phyloP scores from a whole-genome alignment of 2,113 vertebrate species.

The Nothocercus julius region DNA sequence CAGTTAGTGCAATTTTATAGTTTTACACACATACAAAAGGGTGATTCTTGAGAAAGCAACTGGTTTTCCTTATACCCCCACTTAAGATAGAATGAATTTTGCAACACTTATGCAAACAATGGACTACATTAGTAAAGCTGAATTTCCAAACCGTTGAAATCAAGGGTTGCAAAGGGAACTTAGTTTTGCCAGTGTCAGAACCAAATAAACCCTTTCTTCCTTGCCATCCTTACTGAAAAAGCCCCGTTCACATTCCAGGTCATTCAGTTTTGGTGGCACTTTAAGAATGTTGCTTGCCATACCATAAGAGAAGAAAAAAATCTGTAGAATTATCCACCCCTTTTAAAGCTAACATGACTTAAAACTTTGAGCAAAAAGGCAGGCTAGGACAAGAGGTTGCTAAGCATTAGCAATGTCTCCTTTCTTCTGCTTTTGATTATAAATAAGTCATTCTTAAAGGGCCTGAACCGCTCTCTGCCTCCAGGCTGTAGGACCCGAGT shows the following conservation, averaged over 20 bases:
- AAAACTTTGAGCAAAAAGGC: slow-evolving; percentile 40
- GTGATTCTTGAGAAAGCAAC: slow-evolving; percentile 28
- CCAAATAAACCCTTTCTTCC: background rate
- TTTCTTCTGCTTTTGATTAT: background rate
- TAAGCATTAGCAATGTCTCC: slow-evolving; percentile 45
- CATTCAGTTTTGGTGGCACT: background rate
- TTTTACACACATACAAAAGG: slow-evolving; percentile 9
- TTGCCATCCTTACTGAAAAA: background rate
- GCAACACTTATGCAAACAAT: background rate
- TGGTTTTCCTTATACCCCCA: slow-evolving; percentile 2
- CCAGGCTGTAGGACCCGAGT: background rate
- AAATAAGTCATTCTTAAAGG: slow-evolving; percentile 9
- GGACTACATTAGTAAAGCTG: background rate
- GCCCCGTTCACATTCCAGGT: background rate
- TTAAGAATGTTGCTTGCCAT: slow-evolving; percentile 5
- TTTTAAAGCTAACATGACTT: slow-evolving; percentile 51
- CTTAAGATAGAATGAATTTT: background rate
- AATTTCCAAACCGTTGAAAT: background rate
- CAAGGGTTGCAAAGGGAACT: background rate
- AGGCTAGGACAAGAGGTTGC: slow-evolving; percentile 54
- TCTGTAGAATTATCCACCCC: slow-evolving; percentile 8
- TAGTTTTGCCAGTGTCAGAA: background rate
- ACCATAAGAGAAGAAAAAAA: slow-evolving; percentile 18
- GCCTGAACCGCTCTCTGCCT: slow-evolving; percentile 21
- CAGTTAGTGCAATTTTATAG: slow-evolving; percentile 58